Evolutionary conservation across 1,140 invertebrate species (phyloP).

Genomic region (Pachyrhynchus sulphureomaculatus): DNA sequence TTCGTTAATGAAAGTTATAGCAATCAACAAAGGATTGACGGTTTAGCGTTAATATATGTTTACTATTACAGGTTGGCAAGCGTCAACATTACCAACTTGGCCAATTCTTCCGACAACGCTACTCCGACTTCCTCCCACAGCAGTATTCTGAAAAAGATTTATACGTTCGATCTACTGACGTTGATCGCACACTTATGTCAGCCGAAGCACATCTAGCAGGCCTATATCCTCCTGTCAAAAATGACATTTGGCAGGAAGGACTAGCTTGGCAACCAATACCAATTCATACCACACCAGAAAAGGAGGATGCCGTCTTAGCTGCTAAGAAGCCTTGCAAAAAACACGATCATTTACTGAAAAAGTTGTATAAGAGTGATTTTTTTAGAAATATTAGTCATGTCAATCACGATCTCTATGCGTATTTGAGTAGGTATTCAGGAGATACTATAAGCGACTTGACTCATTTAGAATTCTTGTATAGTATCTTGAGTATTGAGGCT

Average conservation of each 20-base stretch:
- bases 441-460: constrained; percentile 56
- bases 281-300: constrained; percentile 73
- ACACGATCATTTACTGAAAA: constrained; percentile 60
- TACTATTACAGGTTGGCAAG: constrained; percentile 67
- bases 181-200: constrained; percentile 88
- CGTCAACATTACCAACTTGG: constrained; percentile 75
- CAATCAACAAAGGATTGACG: too few species aligned
- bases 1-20: too few species aligned
- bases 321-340: constrained; percentile 66
- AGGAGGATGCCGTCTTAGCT: constrained; percentile 61
- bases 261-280: constrained; percentile 89
- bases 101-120: constrained; percentile 73
- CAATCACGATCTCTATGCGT: constrained; percentile 65
- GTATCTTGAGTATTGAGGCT: constrained; percentile 68
- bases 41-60: too few species aligned
- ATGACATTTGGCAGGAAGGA: constrained; percentile 66
- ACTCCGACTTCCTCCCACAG: constrained; percentile 59
- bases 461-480: constrained; percentile 64
- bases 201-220: constrained; percentile 82
- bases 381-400: constrained; percentile 61
- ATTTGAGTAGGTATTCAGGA: constrained; percentile 63
- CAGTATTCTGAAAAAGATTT: constrained; percentile 54
- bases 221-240: constrained; percentile 65
- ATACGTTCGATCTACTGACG: constrained; percentile 70
- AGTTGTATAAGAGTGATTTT: constrained; percentile 58